Conservation (phyloP, 2,888 invertebrate species). For the Saturnia japonica region DNA sequence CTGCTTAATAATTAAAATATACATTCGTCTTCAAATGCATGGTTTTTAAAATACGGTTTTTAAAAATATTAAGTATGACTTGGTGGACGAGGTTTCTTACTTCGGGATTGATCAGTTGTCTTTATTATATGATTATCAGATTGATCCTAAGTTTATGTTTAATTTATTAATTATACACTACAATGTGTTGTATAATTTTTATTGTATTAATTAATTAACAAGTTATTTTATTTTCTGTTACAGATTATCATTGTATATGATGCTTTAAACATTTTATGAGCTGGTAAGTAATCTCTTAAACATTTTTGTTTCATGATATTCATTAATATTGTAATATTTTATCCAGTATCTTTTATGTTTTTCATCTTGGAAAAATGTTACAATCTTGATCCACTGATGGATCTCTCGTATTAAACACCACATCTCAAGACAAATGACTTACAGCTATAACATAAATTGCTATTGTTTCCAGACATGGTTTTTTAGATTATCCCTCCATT, state of each 20-base stretch:
- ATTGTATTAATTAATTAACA: not conserved
- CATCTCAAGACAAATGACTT: too few species aligned
- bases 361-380: not conserved
- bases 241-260: conserved; percentile 52
- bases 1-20: not conserved
- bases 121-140: not conserved
- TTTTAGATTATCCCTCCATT: too few species aligned
- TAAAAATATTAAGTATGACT: too few species aligned
- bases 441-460: too few species aligned
- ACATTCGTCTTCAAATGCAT: too few species aligned
- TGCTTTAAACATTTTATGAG: conserved; percentile 46
- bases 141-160: not conserved
- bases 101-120: not conserved
- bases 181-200: not conserved
- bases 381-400: too few species aligned
- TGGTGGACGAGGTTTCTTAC: not conserved
- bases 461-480: too few species aligned
- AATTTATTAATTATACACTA: not conserved
- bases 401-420: too few species aligned
- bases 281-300: conserved; percentile 43
- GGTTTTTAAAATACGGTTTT: not conserved
- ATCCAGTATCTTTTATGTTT: not conserved
- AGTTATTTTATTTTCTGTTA: conserved; percentile 40
- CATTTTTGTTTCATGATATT: not conserved
- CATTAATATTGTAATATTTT: not conserved